These are phyloP conservation scores for Hylia prasina DNA, from an alignment of 2,113 vertebrate genomes.

Conservation along the genomic window DNA sequence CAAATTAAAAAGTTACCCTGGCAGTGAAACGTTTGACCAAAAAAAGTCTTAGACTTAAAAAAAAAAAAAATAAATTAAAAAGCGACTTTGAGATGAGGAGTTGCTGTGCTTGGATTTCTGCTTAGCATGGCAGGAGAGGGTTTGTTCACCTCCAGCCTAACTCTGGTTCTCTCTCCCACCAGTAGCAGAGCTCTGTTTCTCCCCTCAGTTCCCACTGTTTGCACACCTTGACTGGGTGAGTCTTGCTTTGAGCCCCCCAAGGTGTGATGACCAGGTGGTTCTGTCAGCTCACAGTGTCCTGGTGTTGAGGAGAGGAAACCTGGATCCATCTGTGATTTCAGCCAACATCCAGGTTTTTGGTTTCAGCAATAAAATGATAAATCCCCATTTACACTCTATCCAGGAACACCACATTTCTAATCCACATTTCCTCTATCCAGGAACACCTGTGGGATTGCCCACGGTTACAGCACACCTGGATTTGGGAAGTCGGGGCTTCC, in stretches of 20 bases:
- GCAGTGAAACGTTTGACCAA: neutral
- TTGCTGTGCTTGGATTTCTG: neutral
- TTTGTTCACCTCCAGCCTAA: neutral
- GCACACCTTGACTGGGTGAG: neutral
- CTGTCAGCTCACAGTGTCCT: neutral
- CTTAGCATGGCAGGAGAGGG: neutral
- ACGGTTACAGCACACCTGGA: neutral
- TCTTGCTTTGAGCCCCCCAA: neutral
- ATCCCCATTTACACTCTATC: too few species aligned
- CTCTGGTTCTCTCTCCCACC: neutral
- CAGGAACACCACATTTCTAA: too few species aligned
- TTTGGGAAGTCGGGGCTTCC: neutral
- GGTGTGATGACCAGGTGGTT: fast-evolving
- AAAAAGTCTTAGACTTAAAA: neutral
- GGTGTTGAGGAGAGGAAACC: neutral
- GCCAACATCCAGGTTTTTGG: fast-evolving
- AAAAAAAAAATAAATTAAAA: too few species aligned
- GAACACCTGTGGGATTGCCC: neutral
- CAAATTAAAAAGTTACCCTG: neutral
- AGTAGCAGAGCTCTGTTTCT: neutral
- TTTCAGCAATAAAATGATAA: neutral
- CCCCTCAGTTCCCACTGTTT: neutral
- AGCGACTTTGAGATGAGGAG: neutral
- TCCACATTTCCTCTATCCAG: too few species aligned
- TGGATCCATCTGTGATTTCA: neutral